These are phyloP conservation scores for Sebastes hopkinsi DNA, from an alignment of 2,797 vertebrate genomes.

Conservation along the genomic window DNA sequence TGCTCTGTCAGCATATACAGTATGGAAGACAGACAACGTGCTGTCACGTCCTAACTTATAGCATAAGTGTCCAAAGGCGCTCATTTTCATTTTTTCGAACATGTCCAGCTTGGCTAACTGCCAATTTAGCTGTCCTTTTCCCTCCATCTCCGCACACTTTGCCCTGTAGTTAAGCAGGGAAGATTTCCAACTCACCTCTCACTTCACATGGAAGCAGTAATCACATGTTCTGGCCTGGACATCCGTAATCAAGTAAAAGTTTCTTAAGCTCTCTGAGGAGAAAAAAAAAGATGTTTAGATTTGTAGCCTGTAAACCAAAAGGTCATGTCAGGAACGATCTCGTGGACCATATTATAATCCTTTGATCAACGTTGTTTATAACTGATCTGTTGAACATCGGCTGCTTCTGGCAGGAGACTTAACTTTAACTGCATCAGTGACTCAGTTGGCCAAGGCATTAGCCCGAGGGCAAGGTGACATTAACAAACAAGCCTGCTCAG, in stretches of 20 bases:
- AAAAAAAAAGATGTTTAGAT: not conserved
- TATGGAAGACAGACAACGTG: not conserved
- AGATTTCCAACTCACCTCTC: constrained; percentile 69
- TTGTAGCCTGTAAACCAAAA: not conserved
- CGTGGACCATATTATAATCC: constrained; percentile 1
- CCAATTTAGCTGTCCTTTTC: constrained; percentile 71
- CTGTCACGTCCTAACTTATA: constrained; percentile 67
- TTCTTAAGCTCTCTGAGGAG: constrained; percentile 39
- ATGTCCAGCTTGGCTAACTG: constrained; percentile 72
- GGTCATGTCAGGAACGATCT: not conserved
- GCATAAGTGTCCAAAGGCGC: constrained; percentile 47
- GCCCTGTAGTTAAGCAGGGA: constrained; percentile 72
- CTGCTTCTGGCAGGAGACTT: constrained; percentile 5
- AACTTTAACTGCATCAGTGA: constrained; percentile 19
- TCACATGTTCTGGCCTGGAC: constrained; percentile 59
- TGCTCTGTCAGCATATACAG: constrained; percentile 29
- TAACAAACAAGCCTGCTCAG: not conserved
- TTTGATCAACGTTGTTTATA: constrained; percentile 7
- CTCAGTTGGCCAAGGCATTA: constrained; percentile 4
- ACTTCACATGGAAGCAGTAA: constrained; percentile 72
- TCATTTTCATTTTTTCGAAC: constrained; percentile 76
- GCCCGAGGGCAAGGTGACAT: constrained; percentile 9
- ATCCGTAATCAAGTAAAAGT: constrained; percentile 79
- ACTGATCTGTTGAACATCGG: constrained; percentile 10
- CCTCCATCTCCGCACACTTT: constrained; percentile 49